A percentile compares a stretch with the other conserved stretches of the same genome.
These are phyloP conservation scores for Diuraphis noxia DNA, from an alignment of 1,140 invertebrate species.

Conservation along the genomic window DNA sequence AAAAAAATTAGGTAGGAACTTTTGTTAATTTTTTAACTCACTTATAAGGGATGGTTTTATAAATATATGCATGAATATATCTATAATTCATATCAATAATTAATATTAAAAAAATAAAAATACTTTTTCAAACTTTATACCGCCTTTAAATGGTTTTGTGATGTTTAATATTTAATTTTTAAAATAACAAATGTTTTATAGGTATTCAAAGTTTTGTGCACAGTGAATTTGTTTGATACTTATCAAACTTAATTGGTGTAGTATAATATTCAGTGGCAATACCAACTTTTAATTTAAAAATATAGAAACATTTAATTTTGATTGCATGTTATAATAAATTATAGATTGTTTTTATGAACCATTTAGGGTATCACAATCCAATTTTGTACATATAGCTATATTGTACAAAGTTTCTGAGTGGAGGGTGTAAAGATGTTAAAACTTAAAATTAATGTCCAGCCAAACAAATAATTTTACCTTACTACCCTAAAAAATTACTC, in stretches of 20 bases:
- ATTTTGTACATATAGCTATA: neutral
- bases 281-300: neutral
- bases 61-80: too few species aligned
- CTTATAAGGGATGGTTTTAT: too few species aligned
- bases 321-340: neutral
- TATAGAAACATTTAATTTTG: constrained; percentile 3
- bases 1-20: neutral
- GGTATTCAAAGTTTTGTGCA: neutral
- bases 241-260: neutral
- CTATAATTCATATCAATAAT: too few species aligned
- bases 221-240: constrained; percentile 8
- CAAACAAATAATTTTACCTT: neutral
- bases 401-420: neutral
- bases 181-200: neutral
- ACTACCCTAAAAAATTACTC: neutral
- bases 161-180: neutral
- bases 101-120: neutral
- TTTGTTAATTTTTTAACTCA: neutral
- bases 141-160: neutral
- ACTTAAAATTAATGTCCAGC: neutral
- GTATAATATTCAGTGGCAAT: neutral
- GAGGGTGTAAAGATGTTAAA: neutral
- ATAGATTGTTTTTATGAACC: neutral
- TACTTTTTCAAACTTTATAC: neutral
- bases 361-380: neutral